phyloP scores from a whole-genome alignment of 2,797 vertebrate genomes.

The Lepidocolaptes lacrymiger region DNA sequence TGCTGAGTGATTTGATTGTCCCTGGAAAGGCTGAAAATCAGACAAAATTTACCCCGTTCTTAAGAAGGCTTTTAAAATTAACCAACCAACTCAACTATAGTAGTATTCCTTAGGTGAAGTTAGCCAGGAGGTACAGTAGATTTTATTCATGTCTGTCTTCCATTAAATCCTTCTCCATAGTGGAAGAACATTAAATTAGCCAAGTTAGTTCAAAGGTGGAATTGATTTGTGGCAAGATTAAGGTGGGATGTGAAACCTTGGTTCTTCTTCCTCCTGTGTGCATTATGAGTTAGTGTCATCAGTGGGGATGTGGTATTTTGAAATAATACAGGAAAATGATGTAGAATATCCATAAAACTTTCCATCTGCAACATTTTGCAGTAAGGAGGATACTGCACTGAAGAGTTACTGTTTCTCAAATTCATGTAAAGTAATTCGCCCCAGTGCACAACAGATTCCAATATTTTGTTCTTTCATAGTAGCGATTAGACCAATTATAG shows the following conservation, averaged over 20 bases:
- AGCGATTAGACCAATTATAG: slow-evolving; percentile 37
- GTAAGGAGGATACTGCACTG: not conserved
- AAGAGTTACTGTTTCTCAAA: not conserved
- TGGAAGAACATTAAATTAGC: not conserved
- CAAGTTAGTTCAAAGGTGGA: not conserved
- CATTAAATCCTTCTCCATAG: not conserved
- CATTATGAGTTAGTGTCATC: not conserved
- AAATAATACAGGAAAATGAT: not conserved
- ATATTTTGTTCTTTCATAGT: slow-evolving; percentile 51
- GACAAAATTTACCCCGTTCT: not conserved
- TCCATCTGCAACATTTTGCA: not conserved
- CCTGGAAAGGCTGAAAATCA: not conserved
- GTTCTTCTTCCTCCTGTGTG: not conserved
- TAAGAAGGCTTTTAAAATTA: slow-evolving; percentile 1
- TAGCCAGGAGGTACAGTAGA: not conserved
- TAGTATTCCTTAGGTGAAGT: not conserved
- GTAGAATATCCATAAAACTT: not conserved
- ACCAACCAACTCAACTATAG: not conserved
- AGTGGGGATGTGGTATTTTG: not conserved
- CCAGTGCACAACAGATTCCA: not conserved
- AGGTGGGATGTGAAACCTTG: not conserved
- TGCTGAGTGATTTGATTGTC: not conserved
- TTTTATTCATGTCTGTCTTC: not conserved
- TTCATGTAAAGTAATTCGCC: not conserved
- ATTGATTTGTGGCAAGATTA: not conserved